Percentiles rank a stretch among this genome's conserved stretches.
phyloP scores from a whole-genome alignment of 1,140 invertebrate genomes.

The Phymorhynchus buccinoides region DNA sequence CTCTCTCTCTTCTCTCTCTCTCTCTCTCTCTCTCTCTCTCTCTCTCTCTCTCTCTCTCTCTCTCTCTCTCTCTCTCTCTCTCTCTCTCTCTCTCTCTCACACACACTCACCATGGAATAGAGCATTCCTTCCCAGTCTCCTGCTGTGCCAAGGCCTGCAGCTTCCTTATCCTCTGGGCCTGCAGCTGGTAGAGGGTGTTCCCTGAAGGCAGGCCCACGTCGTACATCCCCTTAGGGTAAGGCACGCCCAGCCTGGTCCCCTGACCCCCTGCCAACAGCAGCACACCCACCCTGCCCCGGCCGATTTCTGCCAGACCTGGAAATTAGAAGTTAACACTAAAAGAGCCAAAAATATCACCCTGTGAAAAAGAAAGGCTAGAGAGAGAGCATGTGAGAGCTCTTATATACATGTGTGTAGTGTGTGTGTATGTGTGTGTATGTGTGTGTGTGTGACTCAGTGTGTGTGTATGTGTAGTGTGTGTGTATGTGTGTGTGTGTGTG shows the following conservation, averaged over 20 bases:
- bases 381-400: not conserved
- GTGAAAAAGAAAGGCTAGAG: no score
- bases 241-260: conserved; percentile 93
- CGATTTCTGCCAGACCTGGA: conserved; percentile 81
- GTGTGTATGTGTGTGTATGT: not conserved
- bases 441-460: not conserved
- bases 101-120: no score
- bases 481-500: no score
- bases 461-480: not conserved
- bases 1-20: no score
- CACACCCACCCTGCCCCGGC: conserved; percentile 87
- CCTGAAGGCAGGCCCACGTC: conserved; percentile 90
- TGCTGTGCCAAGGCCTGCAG: not conserved
- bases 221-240: conserved; percentile 98
- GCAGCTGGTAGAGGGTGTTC: conserved; percentile 86
- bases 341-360: no score
- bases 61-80: not conserved
- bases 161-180: not conserved
- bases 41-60: not conserved
- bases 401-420: not conserved
- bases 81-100: not conserved
- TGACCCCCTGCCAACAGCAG: conserved; percentile 86
- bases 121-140: not conserved
- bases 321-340: no score
- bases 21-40: conserved; percentile 1